These are phyloP conservation scores for Passerculus sandwichensis DNA, from an alignment of 2,797 vertebrate species.

Conservation along the genomic window DNA sequence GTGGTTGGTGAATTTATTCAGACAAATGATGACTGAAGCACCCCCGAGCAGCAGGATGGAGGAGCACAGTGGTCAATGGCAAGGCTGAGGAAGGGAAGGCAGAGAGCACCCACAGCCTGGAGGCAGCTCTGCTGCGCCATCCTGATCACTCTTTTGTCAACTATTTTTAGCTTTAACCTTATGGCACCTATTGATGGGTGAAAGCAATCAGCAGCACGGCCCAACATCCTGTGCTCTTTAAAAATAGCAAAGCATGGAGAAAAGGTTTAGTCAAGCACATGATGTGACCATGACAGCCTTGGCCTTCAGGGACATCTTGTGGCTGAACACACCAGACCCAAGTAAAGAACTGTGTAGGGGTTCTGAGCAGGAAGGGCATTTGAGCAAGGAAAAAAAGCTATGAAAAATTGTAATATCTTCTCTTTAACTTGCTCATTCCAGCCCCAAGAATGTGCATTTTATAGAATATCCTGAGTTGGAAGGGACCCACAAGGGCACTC, in stretches of 20 bases:
- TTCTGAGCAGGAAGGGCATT: background rate
- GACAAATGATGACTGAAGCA: accelerated
- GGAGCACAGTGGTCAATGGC: accelerated
- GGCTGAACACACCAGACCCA: background rate
- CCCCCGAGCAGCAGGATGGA: background rate
- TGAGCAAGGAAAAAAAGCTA: background rate
- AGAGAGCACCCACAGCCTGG: accelerated
- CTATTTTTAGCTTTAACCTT: slow-evolving; percentile 33
- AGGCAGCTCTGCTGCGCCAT: background rate
- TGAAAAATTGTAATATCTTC: accelerated
- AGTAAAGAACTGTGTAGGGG: background rate
- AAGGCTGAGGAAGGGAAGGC: background rate
- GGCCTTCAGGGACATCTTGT: background rate
- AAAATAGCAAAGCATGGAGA: background rate
- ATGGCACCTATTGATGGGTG: background rate
- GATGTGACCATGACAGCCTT: background rate
- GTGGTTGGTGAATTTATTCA: background rate
- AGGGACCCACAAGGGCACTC: background rate
- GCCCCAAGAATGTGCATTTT: background rate
- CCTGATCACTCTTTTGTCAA: background rate
- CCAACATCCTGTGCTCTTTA: background rate
- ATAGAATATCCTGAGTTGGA: background rate
- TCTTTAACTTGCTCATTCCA: background rate
- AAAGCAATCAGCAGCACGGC: background rate
- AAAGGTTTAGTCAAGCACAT: background rate